These are phyloP conservation scores for Uloborus plumipes DNA, from an alignment of 2,888 invertebrate species.

Conservation along the genomic window DNA sequence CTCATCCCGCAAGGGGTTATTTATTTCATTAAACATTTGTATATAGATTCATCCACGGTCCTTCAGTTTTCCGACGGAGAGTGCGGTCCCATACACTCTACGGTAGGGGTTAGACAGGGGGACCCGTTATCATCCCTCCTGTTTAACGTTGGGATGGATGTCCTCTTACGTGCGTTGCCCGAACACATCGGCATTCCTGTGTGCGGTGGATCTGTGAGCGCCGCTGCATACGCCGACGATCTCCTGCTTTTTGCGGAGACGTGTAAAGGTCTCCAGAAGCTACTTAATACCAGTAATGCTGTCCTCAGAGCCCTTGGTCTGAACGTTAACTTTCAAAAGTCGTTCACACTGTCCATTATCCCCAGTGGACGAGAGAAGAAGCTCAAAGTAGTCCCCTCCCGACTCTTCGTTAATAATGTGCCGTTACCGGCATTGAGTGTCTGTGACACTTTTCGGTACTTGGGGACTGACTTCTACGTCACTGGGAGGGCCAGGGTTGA, in stretches of 20 bases:
- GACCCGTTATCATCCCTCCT: not conserved
- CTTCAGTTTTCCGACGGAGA: not conserved
- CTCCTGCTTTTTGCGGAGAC: not conserved
- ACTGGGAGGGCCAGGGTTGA: not conserved
- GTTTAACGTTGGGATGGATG: constrained; percentile 1
- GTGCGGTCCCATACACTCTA: not conserved
- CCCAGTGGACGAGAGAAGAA: not conserved
- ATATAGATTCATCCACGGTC: too few relatives aligned
- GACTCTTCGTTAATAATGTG: not conserved
- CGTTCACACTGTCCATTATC: not conserved
- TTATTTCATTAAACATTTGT: too few relatives aligned
- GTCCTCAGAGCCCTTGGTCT: not conserved
- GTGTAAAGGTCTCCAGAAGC: not conserved
- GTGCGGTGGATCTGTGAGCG: not conserved
- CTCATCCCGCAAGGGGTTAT: too few relatives aligned
- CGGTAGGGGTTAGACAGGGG: not conserved
- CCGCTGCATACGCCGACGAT: not conserved
- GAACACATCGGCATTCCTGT: not conserved
- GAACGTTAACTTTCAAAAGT: not conserved
- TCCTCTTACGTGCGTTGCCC: not conserved
- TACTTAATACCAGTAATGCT: not conserved
- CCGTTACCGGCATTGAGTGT: not conserved
- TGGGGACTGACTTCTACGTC: not conserved
- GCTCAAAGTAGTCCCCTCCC: not conserved
- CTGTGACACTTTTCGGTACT: not conserved